Base-by-base conservation (phyloP, 2,797 vertebrate genomes). In the Meriones psammophilus region DNA sequence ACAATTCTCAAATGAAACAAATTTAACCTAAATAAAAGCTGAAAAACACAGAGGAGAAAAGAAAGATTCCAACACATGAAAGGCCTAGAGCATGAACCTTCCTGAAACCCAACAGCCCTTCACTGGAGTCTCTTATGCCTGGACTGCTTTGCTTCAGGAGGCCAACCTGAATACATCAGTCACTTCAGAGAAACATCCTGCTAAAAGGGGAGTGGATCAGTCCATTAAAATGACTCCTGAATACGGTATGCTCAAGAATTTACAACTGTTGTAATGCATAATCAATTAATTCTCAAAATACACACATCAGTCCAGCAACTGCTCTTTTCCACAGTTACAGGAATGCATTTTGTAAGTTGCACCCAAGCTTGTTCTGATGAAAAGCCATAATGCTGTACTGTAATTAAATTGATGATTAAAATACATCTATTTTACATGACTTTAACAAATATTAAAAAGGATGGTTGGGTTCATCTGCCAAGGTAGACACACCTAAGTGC, bases 11-110 rank as follows among this genome's bases (percentile, higher is more conserved):
- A 30, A 88, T 56, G 79, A 87, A 73, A 74, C 14, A 24, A 24
- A 78, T 84, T 60, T 92, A 91, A 93, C 93, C 88, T 62, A 71
- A 88, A 88, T 68, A 91, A 89, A 90, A 76, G 84, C 62, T 85
- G 58, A 85, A 92, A 73, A 28, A 8, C 77, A 92, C 15, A 18
- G 22, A 62, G 79, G 78, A 28, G n/a, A 68, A 69, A 62, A 50
- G 46, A n/a, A 78, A 42, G 60, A 58, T 81, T 1, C 69, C 22
- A 71, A 81, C 17, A 69, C 7, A 36, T 13, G 39, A 69, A 22
- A 4, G 5, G 69, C 24, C 69, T 66, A 14, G 33, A 39, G 54
- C 77, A 91, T 24, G 30, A 13, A 15, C 50, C 1, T 66, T 30
- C 56, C 64, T 28, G 54, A 50, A 90, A 24, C 56, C 36, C 76